Conservation (phyloP, 2,888 invertebrate genomes). For the Scaptomyza flava region DNA sequence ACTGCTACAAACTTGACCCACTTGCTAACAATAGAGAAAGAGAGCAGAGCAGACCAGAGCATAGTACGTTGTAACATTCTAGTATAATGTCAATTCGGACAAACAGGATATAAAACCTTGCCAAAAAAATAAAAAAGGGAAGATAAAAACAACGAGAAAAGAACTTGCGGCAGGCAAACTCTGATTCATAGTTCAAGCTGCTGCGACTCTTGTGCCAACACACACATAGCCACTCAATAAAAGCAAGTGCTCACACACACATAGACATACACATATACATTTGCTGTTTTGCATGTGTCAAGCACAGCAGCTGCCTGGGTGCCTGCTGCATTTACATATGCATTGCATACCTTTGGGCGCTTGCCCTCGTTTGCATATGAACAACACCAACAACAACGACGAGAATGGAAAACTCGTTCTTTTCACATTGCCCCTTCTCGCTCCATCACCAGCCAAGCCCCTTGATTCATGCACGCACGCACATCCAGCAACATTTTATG, state of each 20-base stretch:
- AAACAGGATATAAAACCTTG: slow-evolving; percentile 30
- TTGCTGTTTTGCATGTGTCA: slow-evolving; percentile 71
- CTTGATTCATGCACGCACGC: slow-evolving; percentile 34
- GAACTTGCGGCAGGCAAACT: neutral
- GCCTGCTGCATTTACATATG: slow-evolving; percentile 59
- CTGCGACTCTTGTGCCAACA: slow-evolving; percentile 34
- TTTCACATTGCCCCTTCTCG: slow-evolving; percentile 6
- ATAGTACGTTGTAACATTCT: slow-evolving; percentile 9
- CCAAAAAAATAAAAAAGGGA: slow-evolving; percentile 8
- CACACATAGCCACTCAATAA: slow-evolving; percentile 38
- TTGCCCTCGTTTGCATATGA: slow-evolving; percentile 66
- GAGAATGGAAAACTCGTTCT: slow-evolving; percentile 5
- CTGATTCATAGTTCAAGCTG: slow-evolving; percentile 16
- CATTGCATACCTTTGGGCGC: slow-evolving; percentile 74
- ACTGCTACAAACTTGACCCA: slow-evolving; percentile 39
- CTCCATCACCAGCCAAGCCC: neutral
- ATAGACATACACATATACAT: slow-evolving; percentile 10
- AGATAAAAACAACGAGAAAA: neutral
- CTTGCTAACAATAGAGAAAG: slow-evolving; percentile 9
- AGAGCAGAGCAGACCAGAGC: neutral
- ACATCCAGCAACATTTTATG: slow-evolving; percentile 18
- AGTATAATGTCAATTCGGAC: slow-evolving; percentile 19
- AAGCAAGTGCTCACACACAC: slow-evolving; percentile 16
- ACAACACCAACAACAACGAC: slow-evolving; percentile 11
- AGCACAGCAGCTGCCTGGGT: slow-evolving; percentile 27